Evolutionary conservation across 2,797 vertebrate species (phyloP).

Genomic region (Siniperca obscura): DNA sequence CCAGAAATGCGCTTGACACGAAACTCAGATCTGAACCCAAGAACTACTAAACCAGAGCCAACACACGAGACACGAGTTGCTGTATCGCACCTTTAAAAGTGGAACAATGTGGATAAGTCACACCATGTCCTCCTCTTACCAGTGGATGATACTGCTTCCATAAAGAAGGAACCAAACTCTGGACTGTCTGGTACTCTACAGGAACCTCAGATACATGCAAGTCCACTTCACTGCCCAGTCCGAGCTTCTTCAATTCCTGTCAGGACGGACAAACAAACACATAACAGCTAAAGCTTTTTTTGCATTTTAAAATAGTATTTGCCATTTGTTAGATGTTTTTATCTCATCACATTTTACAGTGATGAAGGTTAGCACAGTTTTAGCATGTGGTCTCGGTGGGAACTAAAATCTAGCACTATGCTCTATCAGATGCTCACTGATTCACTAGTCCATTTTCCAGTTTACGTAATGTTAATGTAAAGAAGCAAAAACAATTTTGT

Average conservation of each 20-base stretch:
- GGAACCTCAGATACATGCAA: conserved; percentile 93
- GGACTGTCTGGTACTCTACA: conserved; percentile 94
- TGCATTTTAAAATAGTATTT: background rate
- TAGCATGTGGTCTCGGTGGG: background rate
- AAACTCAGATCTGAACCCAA: conserved; percentile 4
- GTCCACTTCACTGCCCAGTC: conserved; percentile 90
- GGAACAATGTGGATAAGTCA: background rate
- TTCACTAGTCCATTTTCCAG: background rate
- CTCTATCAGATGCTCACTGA: too few species aligned
- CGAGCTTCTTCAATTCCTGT: conserved; percentile 95
- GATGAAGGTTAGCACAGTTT: background rate
- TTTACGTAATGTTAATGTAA: background rate
- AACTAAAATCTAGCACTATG: background rate
- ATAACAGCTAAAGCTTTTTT: background rate
- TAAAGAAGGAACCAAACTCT: conserved; percentile 91
- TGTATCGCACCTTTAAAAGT: background rate
- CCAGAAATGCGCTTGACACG: background rate
- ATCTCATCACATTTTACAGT: background rate
- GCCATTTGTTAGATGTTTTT: background rate
- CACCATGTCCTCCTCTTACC: conserved; percentile 79
- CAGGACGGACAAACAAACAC: background rate
- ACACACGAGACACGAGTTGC: background rate
- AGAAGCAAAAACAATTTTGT: background rate
- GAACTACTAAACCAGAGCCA: background rate
- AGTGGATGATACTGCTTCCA: conserved; percentile 94